These are phyloP conservation scores for Aphelinus certus DNA, from an alignment of 1,140 invertebrate species.

Conservation along the genomic window DNA sequence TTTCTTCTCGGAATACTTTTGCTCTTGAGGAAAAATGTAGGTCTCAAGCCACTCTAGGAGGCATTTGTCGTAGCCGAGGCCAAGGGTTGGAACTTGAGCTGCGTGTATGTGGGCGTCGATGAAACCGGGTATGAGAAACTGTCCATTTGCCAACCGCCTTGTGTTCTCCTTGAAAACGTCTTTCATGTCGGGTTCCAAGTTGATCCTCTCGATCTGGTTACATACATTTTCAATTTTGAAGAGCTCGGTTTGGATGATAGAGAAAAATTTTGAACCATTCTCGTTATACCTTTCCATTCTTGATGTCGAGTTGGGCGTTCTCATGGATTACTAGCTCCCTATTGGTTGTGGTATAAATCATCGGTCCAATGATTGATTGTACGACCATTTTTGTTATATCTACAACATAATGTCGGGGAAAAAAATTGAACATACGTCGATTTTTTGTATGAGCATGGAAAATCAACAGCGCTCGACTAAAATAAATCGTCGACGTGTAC, in stretches of 20 bases:
- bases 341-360: slow-evolving; percentile 52
- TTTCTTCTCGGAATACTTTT: slow-evolving; percentile 73
- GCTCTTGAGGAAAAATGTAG: slow-evolving; percentile 88
- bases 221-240: slow-evolving; percentile 45
- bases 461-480: too few relatives aligned
- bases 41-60: slow-evolving; percentile 85
- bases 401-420: not conserved
- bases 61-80: slow-evolving; percentile 80
- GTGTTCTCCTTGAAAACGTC: slow-evolving; percentile 53
- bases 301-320: slow-evolving; percentile 62
- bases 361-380: slow-evolving; percentile 52
- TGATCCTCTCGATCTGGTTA: slow-evolving; percentile 27
- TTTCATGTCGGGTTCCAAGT: slow-evolving; percentile 8
- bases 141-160: slow-evolving; percentile 62
- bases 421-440: too few relatives aligned
- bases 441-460: too few relatives aligned
- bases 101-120: slow-evolving; percentile 91
- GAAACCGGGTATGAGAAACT: slow-evolving; percentile 88
- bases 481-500: too few relatives aligned
- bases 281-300: slow-evolving; percentile 60
- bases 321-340: slow-evolving; percentile 56
- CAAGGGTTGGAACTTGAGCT: slow-evolving; percentile 85
- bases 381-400: slow-evolving; percentile 8
- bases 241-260: too few relatives aligned
- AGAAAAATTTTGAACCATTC: too few relatives aligned